phyloP scores from a whole-genome alignment of 2,888 invertebrate species.

The Hirtodrosophila cameraria region DNA sequence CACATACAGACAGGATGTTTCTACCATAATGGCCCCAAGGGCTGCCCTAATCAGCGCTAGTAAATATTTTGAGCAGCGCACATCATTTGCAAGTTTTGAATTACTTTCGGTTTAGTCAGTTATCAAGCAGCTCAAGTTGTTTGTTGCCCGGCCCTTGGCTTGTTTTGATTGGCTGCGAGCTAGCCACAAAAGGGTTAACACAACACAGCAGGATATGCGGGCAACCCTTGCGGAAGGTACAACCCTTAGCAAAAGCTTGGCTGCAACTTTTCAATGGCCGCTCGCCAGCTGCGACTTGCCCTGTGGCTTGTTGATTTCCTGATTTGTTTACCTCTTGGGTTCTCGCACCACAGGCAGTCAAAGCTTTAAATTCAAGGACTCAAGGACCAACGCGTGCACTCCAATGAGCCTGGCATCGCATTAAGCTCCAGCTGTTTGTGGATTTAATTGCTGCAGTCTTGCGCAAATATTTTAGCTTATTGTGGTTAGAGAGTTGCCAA shows the following conservation, averaged over 20 bases:
- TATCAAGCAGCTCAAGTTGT: slow-evolving; percentile 13
- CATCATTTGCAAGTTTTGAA: slow-evolving; percentile 35
- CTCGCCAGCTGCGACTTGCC: slow-evolving; percentile 30
- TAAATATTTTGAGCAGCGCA: slow-evolving; percentile 53
- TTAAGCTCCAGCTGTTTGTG: slow-evolving; percentile 42
- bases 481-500: slow-evolving; percentile 28
- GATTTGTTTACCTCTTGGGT: slow-evolving; percentile 30
- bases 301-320: slow-evolving; percentile 10
- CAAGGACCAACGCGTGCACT: not conserved
- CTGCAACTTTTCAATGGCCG: slow-evolving; percentile 49
- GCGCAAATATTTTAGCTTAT: slow-evolving; percentile 48
- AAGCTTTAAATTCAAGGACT: slow-evolving; percentile 32
- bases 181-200: slow-evolving; percentile 44
- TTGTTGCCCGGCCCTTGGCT: not conserved
- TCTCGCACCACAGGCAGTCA: slow-evolving; percentile 23
- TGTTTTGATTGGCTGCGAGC: slow-evolving; percentile 39
- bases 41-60: slow-evolving; percentile 23
- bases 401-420: slow-evolving; percentile 16
- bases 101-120: slow-evolving; percentile 31
- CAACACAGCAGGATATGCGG: not conserved
- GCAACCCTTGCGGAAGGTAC: slow-evolving; percentile 38
- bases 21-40: not conserved
- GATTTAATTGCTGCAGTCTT: slow-evolving; percentile 18
- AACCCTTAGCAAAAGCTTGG: slow-evolving; percentile 42
- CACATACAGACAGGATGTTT: slow-evolving; percentile 27